Evolutionary conservation across 2,113 vertebrate genomes (phyloP), one percentile per base, ranked within the genome.

Genomic region (Panthera tigris): DNA sequence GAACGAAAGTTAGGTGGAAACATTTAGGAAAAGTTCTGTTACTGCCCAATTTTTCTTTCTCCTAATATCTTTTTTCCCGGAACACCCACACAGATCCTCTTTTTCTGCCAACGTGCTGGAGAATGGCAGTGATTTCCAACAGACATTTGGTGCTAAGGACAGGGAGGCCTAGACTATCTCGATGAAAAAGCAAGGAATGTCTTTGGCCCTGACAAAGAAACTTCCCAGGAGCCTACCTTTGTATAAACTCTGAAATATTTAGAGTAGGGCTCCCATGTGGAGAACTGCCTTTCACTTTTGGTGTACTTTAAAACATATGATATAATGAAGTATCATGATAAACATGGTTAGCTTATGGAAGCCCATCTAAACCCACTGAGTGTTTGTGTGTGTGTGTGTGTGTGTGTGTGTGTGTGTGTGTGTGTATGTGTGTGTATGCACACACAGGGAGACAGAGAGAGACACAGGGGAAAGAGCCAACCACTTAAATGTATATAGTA

Each of bases 391-490:
- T 48, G 10, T 69, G 33, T 71, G 14, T 19, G 1, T 29, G 8
- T 36, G 9, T 33, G 18, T 45, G 1, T 9, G 11, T 86, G 1
- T 74, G 25, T 48, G 10, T 69, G 10, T 69, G 14, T 19, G 1
- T 29, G 8, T 29, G 25, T 52, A 36, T 5, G 0, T 13, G 5
- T 21, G 7, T 71, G 10, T 63, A 29, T 7, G 21, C 21, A 48
- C 16, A n/a, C 7, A 45, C 3, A 68, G 1, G 45, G 45, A 86
- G 9, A n/a, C 0, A 33, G 12, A 3, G 18, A 55, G 0, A 63
- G 23, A 3, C 2, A 36, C 18, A 39, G 33, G 65, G 45, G 3
- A 45, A 25, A 18, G 19, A 39, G 39, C 12, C 31, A 55, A 19
- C 25, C 15, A 13, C 36, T 85, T 84, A 41, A 19, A 9, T 29